A percentile compares a stretch with the other conserved stretches of the same genome.
Conservation (phyloP, 2,797 vertebrate genomes). For the Spheniscus humboldti region DNA sequence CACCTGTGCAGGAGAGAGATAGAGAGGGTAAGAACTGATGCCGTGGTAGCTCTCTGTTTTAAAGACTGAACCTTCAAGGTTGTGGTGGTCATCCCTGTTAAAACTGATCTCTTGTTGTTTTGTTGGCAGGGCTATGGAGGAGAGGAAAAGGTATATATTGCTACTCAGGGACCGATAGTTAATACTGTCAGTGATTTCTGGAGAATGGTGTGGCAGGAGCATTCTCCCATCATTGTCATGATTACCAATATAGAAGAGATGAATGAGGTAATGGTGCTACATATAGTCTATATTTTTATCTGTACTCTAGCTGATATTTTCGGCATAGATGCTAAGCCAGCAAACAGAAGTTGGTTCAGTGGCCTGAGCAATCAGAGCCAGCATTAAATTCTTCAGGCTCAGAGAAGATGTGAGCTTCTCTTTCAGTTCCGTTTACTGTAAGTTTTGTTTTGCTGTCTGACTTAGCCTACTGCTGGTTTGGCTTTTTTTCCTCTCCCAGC, state of each 20-base stretch:
- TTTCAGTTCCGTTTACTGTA: not conserved
- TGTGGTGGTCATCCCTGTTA: not conserved
- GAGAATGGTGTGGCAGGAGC: slow-evolving; percentile 99
- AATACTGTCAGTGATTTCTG: slow-evolving; percentile 98
- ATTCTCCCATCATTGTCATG: slow-evolving; percentile 93
- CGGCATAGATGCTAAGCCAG: not conserved
- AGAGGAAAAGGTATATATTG: slow-evolving; percentile 91
- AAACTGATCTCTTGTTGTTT: slow-evolving; percentile 39
- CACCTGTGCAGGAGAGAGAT: not conserved
- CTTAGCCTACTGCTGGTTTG: not conserved
- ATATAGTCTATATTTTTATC: not conserved
- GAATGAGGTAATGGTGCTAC: slow-evolving; percentile 85
- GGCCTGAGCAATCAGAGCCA: not conserved
- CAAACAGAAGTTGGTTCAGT: not conserved
- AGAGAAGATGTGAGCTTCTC: not conserved
- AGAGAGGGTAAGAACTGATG: not conserved
- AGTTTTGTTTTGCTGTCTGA: not conserved
- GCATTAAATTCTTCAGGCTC: not conserved
- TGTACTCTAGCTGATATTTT: not conserved
- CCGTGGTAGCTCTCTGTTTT: not conserved
- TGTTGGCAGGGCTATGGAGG: slow-evolving; percentile 88
- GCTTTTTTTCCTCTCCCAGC: not conserved
- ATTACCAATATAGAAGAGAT: slow-evolving; percentile 99
- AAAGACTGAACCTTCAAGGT: not conserved
- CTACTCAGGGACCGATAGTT: slow-evolving; percentile 97